Evolutionary conservation across 2,797 vertebrate genomes (phyloP), one percentile per base, ranked within the genome.

Genomic region (Clamator glandarius): DNA sequence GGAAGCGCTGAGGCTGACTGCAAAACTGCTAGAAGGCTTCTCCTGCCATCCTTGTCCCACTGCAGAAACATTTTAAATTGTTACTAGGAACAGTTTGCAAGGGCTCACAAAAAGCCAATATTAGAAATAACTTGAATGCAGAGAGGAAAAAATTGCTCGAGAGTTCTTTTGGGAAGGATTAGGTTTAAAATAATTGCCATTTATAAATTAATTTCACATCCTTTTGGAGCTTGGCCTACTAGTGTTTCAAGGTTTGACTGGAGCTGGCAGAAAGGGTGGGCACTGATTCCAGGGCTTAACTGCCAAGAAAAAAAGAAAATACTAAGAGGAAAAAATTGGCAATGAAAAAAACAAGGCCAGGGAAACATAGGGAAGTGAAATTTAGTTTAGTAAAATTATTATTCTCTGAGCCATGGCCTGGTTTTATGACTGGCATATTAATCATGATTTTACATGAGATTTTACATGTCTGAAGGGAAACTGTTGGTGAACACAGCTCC

Each of bases 281-380:
- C 87, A 93, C 74, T 4, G 54, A 87, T 95, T 94, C 91, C 82
- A 91, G 73, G 68, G 59, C 62, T 69, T 81, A 84, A 74, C 85
- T 96, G 95, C 97, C 96, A 97, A 95, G 70, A 77, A 78, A 95
- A 96, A 96, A 91, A 90, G 81, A 94, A 80, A 92, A 96, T 93
- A 94, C 84, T 89, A 80, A 85, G 84, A 89, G 50, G 36, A 83
- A 95, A 69, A 72, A 89, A 84, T 50, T 52, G 88, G 62, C 89
- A 92, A 29, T 55, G 67, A 18, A 55, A 52, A 39, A 62, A 75
- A 55, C 8, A 39, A 75, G 55, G 51, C 42, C 57, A 84, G 75
- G 68, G 54, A 85, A 87, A 87, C 90, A 76, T 2, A 87, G 42
- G 86, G 63, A 90, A 93, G 93, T 81, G 58, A 95, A 79, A 76